Base-by-base conservation (phyloP, 2,113 vertebrate species). In the Rhineura floridana region DNA sequence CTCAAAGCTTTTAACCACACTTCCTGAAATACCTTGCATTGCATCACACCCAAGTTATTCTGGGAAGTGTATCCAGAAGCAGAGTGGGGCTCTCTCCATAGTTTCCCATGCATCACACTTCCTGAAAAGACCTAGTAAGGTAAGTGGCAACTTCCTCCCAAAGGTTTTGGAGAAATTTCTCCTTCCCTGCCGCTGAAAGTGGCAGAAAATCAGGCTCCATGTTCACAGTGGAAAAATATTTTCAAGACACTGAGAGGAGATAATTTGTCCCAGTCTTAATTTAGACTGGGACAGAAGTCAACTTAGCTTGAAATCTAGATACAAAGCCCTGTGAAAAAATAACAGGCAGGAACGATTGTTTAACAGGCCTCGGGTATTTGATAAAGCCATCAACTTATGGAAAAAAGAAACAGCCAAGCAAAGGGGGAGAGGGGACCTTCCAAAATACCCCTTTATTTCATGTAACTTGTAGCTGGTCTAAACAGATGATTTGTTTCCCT, bases 401-500 rank as follows among this genome's bases (percentile, higher is more conserved):
- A 2, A n/a, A 72, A 5, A 76, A 3, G 13, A 69, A 77, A 59
- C 25, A 77, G 44, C 5, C 4, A n/a, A 13, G 0, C 17, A n/a
- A 46, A 39, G 2, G 6, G 73, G n/a, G 73, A 93, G 92, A 75
- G 2, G 42, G 83, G 33, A 46, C 86, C 62, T 69, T 11, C 13
- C 86, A 50, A 91, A 93, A 86, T 78, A 55, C 2, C 67, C 76
- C 95, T 81, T 86, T 93, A 81, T 94, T 95, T 95, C 80, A 94
- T 90, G 83, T 81, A 93, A 93, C 81, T 94, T 93, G 86, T 95
- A 88, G 62, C 52, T 91, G 65, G 42, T 93, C 76, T 91, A 95
- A 94, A 93, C 19, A 90, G 93, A 96, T 93, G 50, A 84, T 93
- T 96, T 94, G 92, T 95, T 95, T 91, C 85, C 85, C 62, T 65